Evolutionary conservation across 1,140 invertebrate genomes (phyloP).

Genomic region (Solenopsis fugax): DNA sequence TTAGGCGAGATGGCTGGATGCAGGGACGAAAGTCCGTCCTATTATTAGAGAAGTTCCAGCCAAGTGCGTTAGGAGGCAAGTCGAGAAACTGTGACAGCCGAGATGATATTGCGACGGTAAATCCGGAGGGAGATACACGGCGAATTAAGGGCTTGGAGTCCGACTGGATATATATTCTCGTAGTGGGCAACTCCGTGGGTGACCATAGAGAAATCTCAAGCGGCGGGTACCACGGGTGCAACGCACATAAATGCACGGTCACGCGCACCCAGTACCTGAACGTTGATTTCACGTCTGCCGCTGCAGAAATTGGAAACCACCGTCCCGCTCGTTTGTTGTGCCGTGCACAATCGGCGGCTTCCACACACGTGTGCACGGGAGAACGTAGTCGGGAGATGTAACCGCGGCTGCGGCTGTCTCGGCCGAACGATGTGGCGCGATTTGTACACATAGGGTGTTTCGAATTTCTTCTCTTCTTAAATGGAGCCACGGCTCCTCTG

Average conservation of each 20-base stretch:
- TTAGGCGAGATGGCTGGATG: background rate
- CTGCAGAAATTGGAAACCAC: slow-evolving; percentile 77
- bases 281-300: slow-evolving; percentile 78
- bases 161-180: background rate
- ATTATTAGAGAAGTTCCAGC: slow-evolving; percentile 54
- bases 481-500: background rate
- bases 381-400: slow-evolving; percentile 34
- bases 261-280: slow-evolving; percentile 38
- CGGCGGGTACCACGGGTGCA: background rate
- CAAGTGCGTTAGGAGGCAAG: slow-evolving; percentile 12
- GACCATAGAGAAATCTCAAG: slow-evolving; percentile 42
- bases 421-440: background rate
- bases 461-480: background rate
- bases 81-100: background rate
- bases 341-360: slow-evolving; percentile 51
- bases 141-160: background rate
- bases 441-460: background rate
- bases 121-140: slow-evolving; percentile 1
- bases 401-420: slow-evolving; percentile 22
- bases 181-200: background rate
- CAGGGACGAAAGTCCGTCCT: slow-evolving; percentile 24
- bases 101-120: slow-evolving; percentile 29
- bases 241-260: slow-evolving; percentile 55
- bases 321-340: slow-evolving; percentile 66
- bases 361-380: background rate